Percentiles rank a stretch among this genome's conserved stretches.
These are phyloP conservation scores for Sebastes hubbsi DNA, from an alignment of 2,797 vertebrate genomes.

Conservation along the genomic window DNA sequence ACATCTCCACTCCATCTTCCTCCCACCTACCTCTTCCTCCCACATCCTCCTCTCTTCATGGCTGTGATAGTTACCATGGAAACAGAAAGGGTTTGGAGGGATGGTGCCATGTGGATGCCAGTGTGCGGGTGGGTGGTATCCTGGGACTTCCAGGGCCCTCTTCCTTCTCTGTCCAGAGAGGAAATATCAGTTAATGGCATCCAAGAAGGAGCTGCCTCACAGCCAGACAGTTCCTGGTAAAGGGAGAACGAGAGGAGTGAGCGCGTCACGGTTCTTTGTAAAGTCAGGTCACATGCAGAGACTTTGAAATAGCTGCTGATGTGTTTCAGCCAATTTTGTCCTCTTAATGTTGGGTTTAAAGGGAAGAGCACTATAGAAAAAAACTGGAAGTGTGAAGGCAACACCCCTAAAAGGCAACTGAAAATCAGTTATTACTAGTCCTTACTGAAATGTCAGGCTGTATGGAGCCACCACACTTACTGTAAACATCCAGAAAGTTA, in stretches of 20 bases:
- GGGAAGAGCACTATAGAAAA: not conserved
- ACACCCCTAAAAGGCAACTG: not conserved
- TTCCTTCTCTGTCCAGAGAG: conserved; percentile 39
- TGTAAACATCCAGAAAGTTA: conserved; percentile 24
- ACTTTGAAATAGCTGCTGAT: not conserved
- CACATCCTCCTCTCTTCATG: conserved; percentile 60
- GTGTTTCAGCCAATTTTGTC: not conserved
- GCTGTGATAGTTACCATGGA: conserved; percentile 77
- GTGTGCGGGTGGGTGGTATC: conserved; percentile 44
- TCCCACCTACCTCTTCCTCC: conserved; percentile 53
- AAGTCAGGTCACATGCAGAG: not conserved
- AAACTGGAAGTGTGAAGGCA: not conserved
- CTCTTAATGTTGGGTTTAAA: not conserved
- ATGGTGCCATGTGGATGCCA: conserved; percentile 64
- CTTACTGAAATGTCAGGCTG: conserved; percentile 18
- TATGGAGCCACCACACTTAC: not conserved
- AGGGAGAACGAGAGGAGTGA: not conserved
- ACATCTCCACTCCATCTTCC: conserved; percentile 35
- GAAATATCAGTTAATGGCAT: conserved; percentile 48
- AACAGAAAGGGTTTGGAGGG: conserved; percentile 74
- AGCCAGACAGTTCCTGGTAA: not conserved
- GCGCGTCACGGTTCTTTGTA: not conserved
- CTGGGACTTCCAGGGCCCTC: conserved; percentile 41
- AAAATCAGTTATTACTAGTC: not conserved
- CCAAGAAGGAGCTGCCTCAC: conserved; percentile 3